Percentiles rank a stretch among this genome's conserved stretches.
phyloP scores from a whole-genome alignment of 2,113 vertebrate species.

The Galeopterus variegatus region DNA sequence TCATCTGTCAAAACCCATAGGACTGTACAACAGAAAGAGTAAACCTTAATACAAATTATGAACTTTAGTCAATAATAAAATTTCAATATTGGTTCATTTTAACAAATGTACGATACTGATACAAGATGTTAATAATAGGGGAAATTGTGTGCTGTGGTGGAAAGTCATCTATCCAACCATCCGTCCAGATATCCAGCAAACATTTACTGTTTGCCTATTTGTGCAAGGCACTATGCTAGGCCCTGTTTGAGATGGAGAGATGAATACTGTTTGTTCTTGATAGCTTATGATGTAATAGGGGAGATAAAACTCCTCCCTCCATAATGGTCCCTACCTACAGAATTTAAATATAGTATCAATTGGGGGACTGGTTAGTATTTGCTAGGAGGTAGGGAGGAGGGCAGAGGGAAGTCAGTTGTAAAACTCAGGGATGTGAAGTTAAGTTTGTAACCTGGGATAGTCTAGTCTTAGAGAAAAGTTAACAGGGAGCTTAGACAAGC shows the following conservation, averaged over 20 bases:
- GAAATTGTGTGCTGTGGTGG: neutral
- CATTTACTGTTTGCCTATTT: neutral
- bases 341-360: neutral
- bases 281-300: neutral
- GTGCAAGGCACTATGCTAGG: neutral
- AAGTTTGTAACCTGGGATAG: neutral
- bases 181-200: neutral
- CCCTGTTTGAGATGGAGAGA: neutral
- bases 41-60: neutral
- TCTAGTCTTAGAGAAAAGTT: neutral
- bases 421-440: neutral
- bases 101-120: neutral
- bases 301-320: neutral
- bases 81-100: neutral
- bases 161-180: neutral
- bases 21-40: neutral
- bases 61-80: neutral
- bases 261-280: conserved; percentile 27
- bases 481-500: neutral
- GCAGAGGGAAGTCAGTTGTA: neutral
- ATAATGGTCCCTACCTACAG: neutral
- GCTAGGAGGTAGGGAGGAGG: neutral
- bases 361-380: conserved; percentile 24
- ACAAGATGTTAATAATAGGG: neutral
- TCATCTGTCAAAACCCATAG: neutral